Percentiles rank a stretch among this genome's conserved stretches.
Conservation (phyloP, 2,113 vertebrate species). For the Octodon degus region DNA sequence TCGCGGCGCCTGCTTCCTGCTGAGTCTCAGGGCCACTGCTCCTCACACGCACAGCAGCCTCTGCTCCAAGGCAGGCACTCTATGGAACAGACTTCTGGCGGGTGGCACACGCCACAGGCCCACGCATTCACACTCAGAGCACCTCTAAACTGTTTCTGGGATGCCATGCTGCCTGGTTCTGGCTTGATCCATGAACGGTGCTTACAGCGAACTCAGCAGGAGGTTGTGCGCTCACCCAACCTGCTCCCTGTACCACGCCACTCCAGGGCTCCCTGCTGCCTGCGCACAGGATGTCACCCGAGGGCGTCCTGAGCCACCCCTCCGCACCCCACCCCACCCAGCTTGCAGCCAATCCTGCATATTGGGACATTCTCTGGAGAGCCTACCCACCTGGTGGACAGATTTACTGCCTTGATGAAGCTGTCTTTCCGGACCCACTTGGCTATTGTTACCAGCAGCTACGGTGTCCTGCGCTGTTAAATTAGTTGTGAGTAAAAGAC, state of each 20-base stretch:
- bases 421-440: slow-evolving; percentile 61
- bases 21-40: neutral
- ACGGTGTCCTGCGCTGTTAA: neutral
- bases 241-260: neutral
- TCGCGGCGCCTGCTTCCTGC: neutral
- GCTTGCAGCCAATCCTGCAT: slow-evolving; percentile 20
- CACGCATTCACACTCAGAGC: slow-evolving; percentile 29
- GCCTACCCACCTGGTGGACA: slow-evolving; percentile 65
- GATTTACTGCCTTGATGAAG: slow-evolving; percentile 60
- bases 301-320: neutral
- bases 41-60: neutral
- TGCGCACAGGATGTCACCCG: neutral
- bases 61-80: neutral
- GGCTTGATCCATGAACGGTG: neutral
- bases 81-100: neutral
- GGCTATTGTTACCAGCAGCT: slow-evolving; percentile 40
- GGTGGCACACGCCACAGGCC: slow-evolving; percentile 32
- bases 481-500: slow-evolving; percentile 59
- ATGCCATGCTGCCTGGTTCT: neutral
- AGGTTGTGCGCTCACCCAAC: neutral
- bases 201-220: neutral
- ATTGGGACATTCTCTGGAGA: neutral
- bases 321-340: neutral
- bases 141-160: slow-evolving; percentile 25
- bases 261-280: neutral